Percentiles rank a stretch among this genome's conserved stretches.
Evolutionary conservation across 2,113 vertebrate species (phyloP).

Genomic region (Eolophus roseicapilla): DNA sequence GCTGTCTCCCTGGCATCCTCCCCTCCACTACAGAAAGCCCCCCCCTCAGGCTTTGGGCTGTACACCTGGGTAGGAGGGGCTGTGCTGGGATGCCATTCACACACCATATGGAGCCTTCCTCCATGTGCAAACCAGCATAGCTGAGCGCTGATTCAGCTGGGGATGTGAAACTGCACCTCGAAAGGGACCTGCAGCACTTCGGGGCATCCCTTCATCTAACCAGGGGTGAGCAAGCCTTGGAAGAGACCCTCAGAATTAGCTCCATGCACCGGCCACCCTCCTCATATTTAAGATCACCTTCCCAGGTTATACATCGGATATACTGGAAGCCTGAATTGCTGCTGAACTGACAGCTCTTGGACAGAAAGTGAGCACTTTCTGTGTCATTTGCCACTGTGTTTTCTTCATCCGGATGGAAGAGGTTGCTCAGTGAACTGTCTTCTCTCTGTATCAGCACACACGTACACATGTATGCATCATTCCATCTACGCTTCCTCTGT

Average conservation of each 20-base stretch:
- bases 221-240: not conserved
- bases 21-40: not conserved
- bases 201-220: not conserved
- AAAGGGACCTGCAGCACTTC: not conserved
- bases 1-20: constrained; percentile 45
- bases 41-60: not conserved
- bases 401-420: not conserved
- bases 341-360: not conserved
- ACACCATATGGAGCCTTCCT: constrained; percentile 30
- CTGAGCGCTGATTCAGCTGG: constrained; percentile 6
- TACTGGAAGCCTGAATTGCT: not conserved
- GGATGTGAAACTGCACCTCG: not conserved
- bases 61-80: constrained; percentile 30
- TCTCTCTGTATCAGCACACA: not conserved
- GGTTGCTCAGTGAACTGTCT: not conserved
- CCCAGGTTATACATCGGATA: not conserved
- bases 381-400: not conserved
- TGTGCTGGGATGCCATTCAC: not conserved
- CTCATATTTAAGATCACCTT: not conserved
- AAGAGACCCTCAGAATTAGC: not conserved
- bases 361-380: not conserved
- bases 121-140: constrained; percentile 2
- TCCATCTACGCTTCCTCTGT: not conserved
- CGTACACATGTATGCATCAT: rapidly evolving
- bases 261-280: not conserved